Conservation (phyloP, 1,140 invertebrate genomes). For the Caenorhabditis latens region DNA sequence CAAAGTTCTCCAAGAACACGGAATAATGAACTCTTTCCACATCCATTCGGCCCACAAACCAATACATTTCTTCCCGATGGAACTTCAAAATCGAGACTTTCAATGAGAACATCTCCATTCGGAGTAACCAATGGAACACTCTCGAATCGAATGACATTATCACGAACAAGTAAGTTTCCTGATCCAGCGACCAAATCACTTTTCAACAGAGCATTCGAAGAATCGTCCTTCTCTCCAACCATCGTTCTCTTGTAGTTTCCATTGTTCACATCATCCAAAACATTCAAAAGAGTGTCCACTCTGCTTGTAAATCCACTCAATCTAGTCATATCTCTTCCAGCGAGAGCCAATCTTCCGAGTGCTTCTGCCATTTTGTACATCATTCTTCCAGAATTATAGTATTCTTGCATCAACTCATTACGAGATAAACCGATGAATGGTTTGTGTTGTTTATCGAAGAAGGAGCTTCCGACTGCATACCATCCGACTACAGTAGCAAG, state of each 20-base stretch:
- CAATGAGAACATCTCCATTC: conserved; percentile 93
- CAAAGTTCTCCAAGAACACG: conserved; percentile 83
- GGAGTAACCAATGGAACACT: conserved; percentile 93
- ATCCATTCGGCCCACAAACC: conserved; percentile 96
- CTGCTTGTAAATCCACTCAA: conserved; percentile 92
- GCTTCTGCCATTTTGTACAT: conserved; percentile 95
- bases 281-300: conserved; percentile 89
- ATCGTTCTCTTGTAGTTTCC: conserved; percentile 91
- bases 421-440: conserved; percentile 67
- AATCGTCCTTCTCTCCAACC: conserved; percentile 80
- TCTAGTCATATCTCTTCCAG: conserved; percentile 92
- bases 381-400: conserved; percentile 97
- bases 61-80: conserved; percentile 94
- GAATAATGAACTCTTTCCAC: conserved; percentile 87
- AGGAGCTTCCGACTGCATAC: conserved; percentile 92
- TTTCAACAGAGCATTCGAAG: not conserved
- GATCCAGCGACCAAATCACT: conserved; percentile 73
- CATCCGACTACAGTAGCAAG: conserved; percentile 94
- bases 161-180: conserved; percentile 87
- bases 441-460: conserved; percentile 82
- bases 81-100: conserved; percentile 91
- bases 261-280: conserved; percentile 88
- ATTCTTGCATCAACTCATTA: conserved; percentile 81
- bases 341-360: conserved; percentile 91
- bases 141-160: conserved; percentile 93